Evolutionary conservation across 2,797 vertebrate species (phyloP).

Genomic region (Orestias chungarensis): DNA sequence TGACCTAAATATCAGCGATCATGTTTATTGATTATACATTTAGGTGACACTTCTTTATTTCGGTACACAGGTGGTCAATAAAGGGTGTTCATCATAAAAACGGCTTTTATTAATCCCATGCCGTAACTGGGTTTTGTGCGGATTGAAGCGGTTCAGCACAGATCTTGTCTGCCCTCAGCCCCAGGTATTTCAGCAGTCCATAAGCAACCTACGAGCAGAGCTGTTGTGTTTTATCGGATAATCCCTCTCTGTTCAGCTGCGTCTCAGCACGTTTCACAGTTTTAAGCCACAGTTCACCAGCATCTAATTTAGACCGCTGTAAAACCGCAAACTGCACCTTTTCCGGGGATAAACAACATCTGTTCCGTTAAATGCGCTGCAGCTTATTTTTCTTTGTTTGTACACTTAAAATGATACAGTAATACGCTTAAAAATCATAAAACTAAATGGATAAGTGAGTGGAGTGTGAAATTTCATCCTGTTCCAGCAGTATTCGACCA

Average conservation of each 20-base stretch:
- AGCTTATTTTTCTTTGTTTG: conserved; percentile 5
- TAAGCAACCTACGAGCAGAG: conserved; percentile 21
- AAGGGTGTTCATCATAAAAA: conserved; percentile 20
- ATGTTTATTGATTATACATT: conserved; percentile 36
- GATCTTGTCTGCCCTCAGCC: conserved; percentile 12
- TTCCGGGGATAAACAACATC: neutral
- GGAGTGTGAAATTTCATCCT: neutral
- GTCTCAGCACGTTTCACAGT: conserved; percentile 5
- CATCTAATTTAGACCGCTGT: conserved; percentile 5
- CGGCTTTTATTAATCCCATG: conserved; percentile 14
- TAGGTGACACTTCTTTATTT: conserved; percentile 25
- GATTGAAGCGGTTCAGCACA: conserved; percentile 9
- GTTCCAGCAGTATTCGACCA: neutral
- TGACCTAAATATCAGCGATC: conserved; percentile 44
- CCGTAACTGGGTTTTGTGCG: conserved; percentile 6
- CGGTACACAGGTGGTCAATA: conserved; percentile 29
- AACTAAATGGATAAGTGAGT: conserved; percentile 5
- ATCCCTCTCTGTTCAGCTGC: conserved; percentile 29
- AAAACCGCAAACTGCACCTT: conserved; percentile 22
- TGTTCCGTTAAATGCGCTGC: conserved; percentile 3
- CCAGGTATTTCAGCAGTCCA: conserved; percentile 20
- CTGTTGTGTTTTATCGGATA: conserved; percentile 40
- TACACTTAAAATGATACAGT: neutral
- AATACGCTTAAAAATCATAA: conserved; percentile 1
- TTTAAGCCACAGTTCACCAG: conserved; percentile 22